These are phyloP conservation scores for Petrolisthes manimaculis DNA, from an alignment of 2,888 invertebrate species.

Conservation along the genomic window DNA sequence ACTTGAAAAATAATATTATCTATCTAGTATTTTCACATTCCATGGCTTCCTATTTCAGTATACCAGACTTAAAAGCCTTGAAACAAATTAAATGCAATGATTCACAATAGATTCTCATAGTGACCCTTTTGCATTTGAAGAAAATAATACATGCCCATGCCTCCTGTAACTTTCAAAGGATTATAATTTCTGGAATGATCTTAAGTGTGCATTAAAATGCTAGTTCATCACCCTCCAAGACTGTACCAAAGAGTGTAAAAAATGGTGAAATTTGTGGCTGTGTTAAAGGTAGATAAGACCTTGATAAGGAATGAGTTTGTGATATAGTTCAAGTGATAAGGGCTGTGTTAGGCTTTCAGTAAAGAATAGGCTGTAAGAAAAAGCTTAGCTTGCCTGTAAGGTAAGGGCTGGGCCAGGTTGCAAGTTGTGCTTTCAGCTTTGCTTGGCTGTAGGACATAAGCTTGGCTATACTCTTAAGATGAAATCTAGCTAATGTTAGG, in stretches of 20 bases:
- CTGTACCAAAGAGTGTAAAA: conserved; percentile 39
- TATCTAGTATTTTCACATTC: no score
- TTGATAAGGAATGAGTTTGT: conserved; percentile 20
- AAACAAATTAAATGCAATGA: no score
- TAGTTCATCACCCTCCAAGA: conserved; percentile 20
- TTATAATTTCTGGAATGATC: background rate
- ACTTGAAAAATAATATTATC: no score
- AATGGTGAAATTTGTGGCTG: conserved; percentile 25
- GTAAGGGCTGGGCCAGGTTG: conserved; percentile 9
- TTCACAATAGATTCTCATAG: no score
- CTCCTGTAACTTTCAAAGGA: background rate
- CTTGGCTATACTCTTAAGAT: conserved; percentile 5
- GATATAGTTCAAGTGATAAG: conserved; percentile 25
- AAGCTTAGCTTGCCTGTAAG: background rate
- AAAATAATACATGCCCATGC: no score
- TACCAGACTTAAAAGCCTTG: no score
- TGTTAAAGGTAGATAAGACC: conserved; percentile 17
- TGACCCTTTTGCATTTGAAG: no score
- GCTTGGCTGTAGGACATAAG: conserved; percentile 14
- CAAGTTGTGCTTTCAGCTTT: conserved; percentile 13
- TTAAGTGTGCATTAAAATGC: conserved; percentile 18
- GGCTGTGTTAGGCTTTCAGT: conserved; percentile 14
- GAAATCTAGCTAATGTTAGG: conserved; percentile 14
- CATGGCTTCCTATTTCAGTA: no score
- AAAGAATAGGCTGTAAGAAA: background rate